Conservation (phyloP, 2,888 invertebrate species). For the Nephrotoma appendiculata region DNA sequence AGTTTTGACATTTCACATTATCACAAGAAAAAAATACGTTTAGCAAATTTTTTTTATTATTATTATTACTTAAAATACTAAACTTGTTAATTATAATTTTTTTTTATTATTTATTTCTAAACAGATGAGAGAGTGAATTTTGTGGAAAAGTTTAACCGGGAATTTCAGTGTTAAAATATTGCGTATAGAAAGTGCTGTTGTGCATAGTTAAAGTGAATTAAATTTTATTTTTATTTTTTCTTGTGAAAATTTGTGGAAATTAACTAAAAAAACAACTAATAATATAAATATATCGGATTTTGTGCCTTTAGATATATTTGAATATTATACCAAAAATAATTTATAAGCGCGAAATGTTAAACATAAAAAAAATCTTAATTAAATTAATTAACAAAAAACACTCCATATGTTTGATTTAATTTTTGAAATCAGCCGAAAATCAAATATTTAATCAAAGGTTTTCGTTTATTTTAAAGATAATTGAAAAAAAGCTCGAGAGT, state of each 20-base stretch:
- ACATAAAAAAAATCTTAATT: not conserved
- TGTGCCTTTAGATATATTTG: not conserved
- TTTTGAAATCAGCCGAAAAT: not conserved
- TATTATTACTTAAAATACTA: not conserved
- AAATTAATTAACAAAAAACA: not conserved
- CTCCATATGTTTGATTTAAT: not conserved
- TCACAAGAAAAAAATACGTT: not conserved
- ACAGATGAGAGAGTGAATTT: not conserved
- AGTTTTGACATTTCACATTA: slow-evolving; percentile 1
- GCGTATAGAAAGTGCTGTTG: not conserved
- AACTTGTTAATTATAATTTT: not conserved
- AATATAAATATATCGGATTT: not conserved
- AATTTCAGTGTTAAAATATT: not conserved
- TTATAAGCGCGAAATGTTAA: not conserved
- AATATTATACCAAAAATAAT: not conserved
- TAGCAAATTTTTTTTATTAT: not conserved
- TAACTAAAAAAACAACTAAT: not conserved
- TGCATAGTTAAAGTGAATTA: not conserved
- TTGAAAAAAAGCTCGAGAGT: not conserved
- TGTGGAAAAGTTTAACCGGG: not conserved
- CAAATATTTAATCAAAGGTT: not conserved
- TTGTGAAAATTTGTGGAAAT: not conserved
- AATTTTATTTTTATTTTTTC: not conserved
- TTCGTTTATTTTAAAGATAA: not conserved
- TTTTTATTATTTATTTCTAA: not conserved